phyloP scores from a whole-genome alignment of 2,888 invertebrate genomes.

The Pedicia rivosa region DNA sequence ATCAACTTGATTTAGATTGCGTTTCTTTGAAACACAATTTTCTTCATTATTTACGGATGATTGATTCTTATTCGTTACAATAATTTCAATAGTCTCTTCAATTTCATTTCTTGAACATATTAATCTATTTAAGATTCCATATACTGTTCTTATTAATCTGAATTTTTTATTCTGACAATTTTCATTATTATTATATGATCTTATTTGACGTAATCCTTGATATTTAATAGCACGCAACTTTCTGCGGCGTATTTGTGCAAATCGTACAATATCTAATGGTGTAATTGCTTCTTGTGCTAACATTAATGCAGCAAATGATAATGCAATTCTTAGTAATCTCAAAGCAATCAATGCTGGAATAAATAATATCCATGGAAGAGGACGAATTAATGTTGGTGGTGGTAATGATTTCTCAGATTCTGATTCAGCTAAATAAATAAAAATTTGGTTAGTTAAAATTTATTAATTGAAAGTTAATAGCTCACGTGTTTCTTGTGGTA shows the following conservation, averaged over 20 bases:
- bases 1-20: too few relatives aligned
- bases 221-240: constrained; percentile 22
- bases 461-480: too few relatives aligned
- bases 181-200: constrained; percentile 13
- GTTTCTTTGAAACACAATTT: too few relatives aligned
- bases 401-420: constrained; percentile 1
- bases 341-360: constrained; percentile 21
- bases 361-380: constrained; percentile 25
- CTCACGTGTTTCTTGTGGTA: constrained; percentile 17
- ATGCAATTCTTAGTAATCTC: constrained; percentile 19
- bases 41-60: too few relatives aligned
- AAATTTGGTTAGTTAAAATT: too few relatives aligned
- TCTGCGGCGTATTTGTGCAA: constrained; percentile 23
- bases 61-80: background rate
- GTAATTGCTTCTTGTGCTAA: constrained; percentile 22
- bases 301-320: constrained; percentile 20
- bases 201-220: constrained; percentile 19
- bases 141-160: background rate
- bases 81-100: background rate
- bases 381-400: constrained; percentile 18
- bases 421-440: too few relatives aligned
- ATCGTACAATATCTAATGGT: constrained; percentile 20
- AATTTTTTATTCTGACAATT: background rate
- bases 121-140: background rate
- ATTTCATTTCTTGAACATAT: background rate